Conservation (phyloP, 1,140 invertebrate genomes). For the Ostrea denselamellosa region DNA sequence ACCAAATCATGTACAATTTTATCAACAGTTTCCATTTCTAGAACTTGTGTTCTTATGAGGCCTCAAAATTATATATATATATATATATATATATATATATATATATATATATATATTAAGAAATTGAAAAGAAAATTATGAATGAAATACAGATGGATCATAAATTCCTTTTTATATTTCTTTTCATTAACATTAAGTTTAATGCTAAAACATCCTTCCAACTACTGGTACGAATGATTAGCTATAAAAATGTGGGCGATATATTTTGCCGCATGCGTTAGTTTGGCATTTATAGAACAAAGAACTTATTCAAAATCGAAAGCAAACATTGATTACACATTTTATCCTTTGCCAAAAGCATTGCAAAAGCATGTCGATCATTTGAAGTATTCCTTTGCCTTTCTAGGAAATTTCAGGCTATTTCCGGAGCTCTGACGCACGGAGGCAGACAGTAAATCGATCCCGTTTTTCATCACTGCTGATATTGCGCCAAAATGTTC, state of each 20-base stretch:
- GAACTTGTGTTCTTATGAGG: too few species aligned
- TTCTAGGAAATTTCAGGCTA: neutral
- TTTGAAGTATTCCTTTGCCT: neutral
- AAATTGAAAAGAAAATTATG: neutral
- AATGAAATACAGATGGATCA: neutral
- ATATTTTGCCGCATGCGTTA: neutral
- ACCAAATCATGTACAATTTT: too few species aligned
- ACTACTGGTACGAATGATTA: neutral
- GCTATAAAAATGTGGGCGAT: neutral
- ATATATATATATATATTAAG: too few species aligned
- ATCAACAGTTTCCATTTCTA: too few species aligned
- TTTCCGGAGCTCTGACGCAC: constrained; percentile 8
- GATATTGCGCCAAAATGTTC: neutral
- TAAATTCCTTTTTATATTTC: neutral
- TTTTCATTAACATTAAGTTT: too few species aligned
- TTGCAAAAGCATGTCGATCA: neutral
- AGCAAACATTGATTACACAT: neutral
- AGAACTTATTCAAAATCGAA: neutral
- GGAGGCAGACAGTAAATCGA: neutral
- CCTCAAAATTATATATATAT: too few species aligned
- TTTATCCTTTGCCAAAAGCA: constrained; percentile 13
- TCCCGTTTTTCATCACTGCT: neutral
- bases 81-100: too few species aligned
- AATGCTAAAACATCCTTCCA: neutral
- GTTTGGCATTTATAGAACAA: neutral